Evolutionary conservation across 2,113 vertebrate species (phyloP).

Genomic region (Harpagus bidentatus): DNA sequence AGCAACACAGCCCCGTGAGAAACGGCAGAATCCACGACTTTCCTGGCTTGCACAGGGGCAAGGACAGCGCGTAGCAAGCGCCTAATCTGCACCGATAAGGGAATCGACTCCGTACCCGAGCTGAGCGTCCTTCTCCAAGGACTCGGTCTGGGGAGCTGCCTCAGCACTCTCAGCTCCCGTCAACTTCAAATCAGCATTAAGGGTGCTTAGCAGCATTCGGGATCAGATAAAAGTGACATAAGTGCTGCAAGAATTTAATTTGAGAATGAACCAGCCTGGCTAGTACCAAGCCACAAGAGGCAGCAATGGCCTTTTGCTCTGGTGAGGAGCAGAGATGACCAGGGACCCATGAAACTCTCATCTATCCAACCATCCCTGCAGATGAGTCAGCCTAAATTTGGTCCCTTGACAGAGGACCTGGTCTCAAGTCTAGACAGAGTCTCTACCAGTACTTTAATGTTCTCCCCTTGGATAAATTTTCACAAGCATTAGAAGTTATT

Average conservation of each 20-base stretch:
- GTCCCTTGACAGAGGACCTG: not conserved
- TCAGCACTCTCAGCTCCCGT: not conserved
- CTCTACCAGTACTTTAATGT: not conserved
- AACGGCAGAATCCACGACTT: accelerated
- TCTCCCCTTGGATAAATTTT: not conserved
- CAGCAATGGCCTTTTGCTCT: not conserved
- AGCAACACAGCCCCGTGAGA: not conserved
- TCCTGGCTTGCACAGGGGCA: not conserved
- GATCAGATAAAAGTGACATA: not conserved
- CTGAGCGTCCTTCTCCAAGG: not conserved
- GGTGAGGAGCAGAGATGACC: not conserved
- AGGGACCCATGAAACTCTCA: not conserved
- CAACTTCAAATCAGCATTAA: not conserved
- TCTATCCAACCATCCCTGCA: not conserved
- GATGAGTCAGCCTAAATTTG: not conserved
- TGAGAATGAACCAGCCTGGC: not conserved
- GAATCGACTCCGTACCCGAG: accelerated
- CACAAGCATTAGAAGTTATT: not conserved
- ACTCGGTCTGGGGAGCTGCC: not conserved
- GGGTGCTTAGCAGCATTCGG: not conserved
- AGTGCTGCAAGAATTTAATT: not conserved
- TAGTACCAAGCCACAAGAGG: not conserved
- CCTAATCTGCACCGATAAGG: not conserved
- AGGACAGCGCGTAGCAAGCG: accelerated
- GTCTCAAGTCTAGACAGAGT: not conserved